Base-by-base conservation (phyloP, 2,113 vertebrate genomes). In the Monopterus albus region DNA sequence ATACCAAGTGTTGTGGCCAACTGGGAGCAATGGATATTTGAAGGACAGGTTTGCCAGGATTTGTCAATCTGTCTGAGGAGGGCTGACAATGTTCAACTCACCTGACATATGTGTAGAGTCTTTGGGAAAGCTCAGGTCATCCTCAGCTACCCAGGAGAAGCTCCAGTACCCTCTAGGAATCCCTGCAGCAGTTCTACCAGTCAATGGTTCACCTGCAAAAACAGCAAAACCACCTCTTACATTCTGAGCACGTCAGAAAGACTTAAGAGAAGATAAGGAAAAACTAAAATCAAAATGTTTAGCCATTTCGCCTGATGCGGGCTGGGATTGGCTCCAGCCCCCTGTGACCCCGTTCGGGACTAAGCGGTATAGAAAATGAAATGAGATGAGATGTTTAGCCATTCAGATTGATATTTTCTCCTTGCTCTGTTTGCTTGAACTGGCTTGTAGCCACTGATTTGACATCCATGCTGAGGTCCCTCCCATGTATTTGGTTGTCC, bases 141-240 rank as follows among this genome's bases (percentile, higher is more conserved):
- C 91, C 82, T 93, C 89, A 1, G 91, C 88, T 33, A 92, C 85
- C 93, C 93, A 94, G 63, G 92, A 93, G 74, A 94, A 94, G 86
- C 87, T 94, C 93, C 93, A 94, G 87, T 92, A 92, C 15, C 87
- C 90, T 73, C 60, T 40, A 45, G 92, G 84, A 77, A 84, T 21
- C 17, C 62, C 65, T 23, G 63, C 47, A 20, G 76, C 38, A 2
- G 53, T 51, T 50, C 46, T 75, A 7, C 79, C 72, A 23, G 57
- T 35, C 62, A 55, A 18, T 3, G 64, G 47, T 35, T 90, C 80
- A 46, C 85, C 92, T 93, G 86, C 1, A 68, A 75, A 39, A 63
- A 76, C 15, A 72, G 18, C 3, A 78, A 39, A 77, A 14, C 4
- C 18, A 45, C 49, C 62, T 17, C 5, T 66, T 23, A 63, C 20